Evolutionary conservation across 2,888 invertebrate genomes (phyloP).

Genomic region (Endotricha flammealis): DNA sequence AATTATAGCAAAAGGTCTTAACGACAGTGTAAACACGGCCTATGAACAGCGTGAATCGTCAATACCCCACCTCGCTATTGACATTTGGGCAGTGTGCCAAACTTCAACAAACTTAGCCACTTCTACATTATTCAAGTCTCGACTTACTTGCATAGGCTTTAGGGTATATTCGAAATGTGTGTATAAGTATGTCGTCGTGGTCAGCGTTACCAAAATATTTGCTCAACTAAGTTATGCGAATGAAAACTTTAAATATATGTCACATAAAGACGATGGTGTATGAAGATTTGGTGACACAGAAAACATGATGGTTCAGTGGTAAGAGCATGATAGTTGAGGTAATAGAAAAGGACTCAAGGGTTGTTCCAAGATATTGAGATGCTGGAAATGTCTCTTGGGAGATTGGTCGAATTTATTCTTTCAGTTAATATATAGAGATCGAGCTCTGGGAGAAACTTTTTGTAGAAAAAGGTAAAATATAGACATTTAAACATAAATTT

Average conservation of each 20-base stretch:
- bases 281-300: background rate
- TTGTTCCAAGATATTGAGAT: constrained; percentile 13
- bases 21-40: constrained; percentile 18
- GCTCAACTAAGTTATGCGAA: background rate
- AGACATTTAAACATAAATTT: too few species aligned
- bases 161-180: background rate
- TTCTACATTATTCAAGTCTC: background rate
- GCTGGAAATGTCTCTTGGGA: constrained; percentile 7
- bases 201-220: background rate
- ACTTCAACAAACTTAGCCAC: background rate
- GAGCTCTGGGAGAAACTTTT: too few species aligned
- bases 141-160: background rate
- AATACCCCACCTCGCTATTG: constrained; percentile 18
- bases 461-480: too few species aligned
- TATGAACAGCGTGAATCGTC: constrained; percentile 15
- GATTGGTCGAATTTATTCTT: too few species aligned
- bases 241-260: background rate
- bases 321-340: constrained; percentile 7
- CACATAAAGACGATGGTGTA: background rate
- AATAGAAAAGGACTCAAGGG: constrained; percentile 17
- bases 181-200: background rate
- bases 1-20: constrained; percentile 12
- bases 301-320: background rate
- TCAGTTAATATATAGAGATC: too few species aligned
- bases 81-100: constrained; percentile 17